Conservation (phyloP, 2,113 vertebrate genomes). For the Cebus imitator region DNA sequence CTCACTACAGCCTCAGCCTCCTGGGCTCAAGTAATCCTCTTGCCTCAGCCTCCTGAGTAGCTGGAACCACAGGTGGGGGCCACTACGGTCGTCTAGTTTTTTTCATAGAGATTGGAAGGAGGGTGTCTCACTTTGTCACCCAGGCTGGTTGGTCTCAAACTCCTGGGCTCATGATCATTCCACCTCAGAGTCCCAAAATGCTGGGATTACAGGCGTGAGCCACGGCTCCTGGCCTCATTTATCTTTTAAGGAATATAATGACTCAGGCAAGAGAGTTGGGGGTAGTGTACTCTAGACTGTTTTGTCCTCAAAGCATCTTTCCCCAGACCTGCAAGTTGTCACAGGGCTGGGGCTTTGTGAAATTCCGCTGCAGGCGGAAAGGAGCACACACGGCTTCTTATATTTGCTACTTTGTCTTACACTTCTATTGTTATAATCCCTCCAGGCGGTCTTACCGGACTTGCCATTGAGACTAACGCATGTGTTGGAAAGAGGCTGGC, state of each 20-base stretch:
- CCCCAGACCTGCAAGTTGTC: neutral
- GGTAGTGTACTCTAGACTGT: neutral
- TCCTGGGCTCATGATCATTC: too few relatives aligned
- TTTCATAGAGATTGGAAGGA: too few relatives aligned
- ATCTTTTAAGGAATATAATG: neutral
- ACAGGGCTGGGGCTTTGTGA: neutral
- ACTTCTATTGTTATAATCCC: neutral
- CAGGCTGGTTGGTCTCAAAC: too few relatives aligned
- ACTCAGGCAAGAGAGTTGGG: neutral
- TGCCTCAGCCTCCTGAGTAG: too few relatives aligned
- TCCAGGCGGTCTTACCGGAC: neutral
- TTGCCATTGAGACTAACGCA: neutral
- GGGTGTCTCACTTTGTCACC: too few relatives aligned
- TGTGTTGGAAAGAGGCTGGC: neutral
- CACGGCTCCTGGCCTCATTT: too few relatives aligned
- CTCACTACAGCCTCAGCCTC: too few relatives aligned
- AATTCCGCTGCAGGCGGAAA: neutral
- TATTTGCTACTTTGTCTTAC: neutral
- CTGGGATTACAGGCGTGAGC: too few relatives aligned
- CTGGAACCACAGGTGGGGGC: too few relatives aligned
- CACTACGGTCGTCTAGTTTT: too few relatives aligned
- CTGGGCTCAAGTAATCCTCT: too few relatives aligned
- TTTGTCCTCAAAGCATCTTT: neutral
- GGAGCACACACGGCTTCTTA: neutral
- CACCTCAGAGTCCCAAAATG: too few relatives aligned